Base-by-base conservation (phyloP, 1,140 invertebrate species). In the Sarcophaga bullata region DNA sequence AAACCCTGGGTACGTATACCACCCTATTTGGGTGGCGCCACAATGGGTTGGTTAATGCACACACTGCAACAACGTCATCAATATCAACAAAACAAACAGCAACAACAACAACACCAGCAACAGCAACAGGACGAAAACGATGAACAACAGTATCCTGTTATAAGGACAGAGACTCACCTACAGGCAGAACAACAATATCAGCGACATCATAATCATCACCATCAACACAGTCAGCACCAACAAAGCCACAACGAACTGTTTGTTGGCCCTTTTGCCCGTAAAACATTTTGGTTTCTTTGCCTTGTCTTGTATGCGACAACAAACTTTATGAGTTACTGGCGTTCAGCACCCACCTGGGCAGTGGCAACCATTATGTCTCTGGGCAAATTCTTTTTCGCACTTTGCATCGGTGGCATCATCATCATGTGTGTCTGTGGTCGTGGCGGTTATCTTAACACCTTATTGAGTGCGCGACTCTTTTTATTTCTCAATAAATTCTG, bases 341-440 rank as follows among this genome's bases (percentile, higher is more conserved):
- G 82, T n/a, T 68, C 73, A n/a, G 82, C 84, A 50, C 84, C 84
- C 68, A 37, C 85, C 17, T 84, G 84, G 83, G 47, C 83, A 80
- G 84, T 84, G 48, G 76, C 85, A 50, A 68, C 76, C 80, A 83
- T 84, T 76, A 84, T 86, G 86, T 85, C 85, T 25, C 47, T 85
- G 82, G 86, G 86, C 68, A 85, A 86, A 82, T 82, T 87, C 81
- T 82, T 86, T 84, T 86, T 88, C 85, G 86, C 86, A 84, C 85
- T 87, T 85, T 86, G 82, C 84, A 85, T 86, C 82, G 86, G 83
- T 73, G 81, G 80, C 19, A 48, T 84, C 78, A 85, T 85, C 82
- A 81, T 85, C 81, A 80, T 83, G 73, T 84, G 83, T 52, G 82
- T 80, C 47, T 81, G 50, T 19, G 82, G 83, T 73, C 82, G 80